Percentiles rank a stretch among this genome's conserved stretches.
These are phyloP conservation scores for Chrysolina oricalcia DNA, from an alignment of 2,888 invertebrate genomes.

Conservation along the genomic window DNA sequence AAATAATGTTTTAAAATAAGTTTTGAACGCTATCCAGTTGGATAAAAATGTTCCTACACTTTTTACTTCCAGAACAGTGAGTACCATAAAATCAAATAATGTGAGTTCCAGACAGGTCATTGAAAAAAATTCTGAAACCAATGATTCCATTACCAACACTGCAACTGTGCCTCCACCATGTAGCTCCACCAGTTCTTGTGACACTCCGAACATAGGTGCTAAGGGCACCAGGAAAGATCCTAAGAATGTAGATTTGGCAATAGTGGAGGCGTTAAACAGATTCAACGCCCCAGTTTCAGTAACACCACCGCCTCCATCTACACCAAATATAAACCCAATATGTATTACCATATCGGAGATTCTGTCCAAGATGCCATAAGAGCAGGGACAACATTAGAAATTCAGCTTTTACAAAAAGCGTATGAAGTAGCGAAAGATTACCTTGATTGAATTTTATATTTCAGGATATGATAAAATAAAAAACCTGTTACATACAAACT, in stretches of 20 bases:
- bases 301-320: neutral
- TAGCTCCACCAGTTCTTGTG: neutral
- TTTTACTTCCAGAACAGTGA: neutral
- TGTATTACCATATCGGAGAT: conserved; percentile 31
- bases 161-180: neutral
- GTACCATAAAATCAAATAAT: neutral
- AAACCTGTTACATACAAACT: neutral
- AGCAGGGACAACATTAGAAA: conserved; percentile 28
- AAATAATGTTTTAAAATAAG: neutral
- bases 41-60: neutral
- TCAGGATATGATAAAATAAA: conserved; percentile 24
- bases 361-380: conserved; percentile 22
- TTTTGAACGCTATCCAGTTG: neutral
- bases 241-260: conserved; percentile 23
- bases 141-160: neutral
- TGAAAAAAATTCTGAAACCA: neutral
- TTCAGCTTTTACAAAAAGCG: conserved; percentile 24
- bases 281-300: conserved; percentile 29
- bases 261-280: conserved; percentile 33
- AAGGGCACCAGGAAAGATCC: neutral
- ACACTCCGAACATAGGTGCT: neutral
- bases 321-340: conserved; percentile 26
- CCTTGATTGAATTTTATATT: conserved; percentile 10
- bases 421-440: conserved; percentile 36
- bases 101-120: neutral